Evolutionary conservation across 2,113 vertebrate genomes (phyloP).

Genomic region (Martes martes): DNA sequence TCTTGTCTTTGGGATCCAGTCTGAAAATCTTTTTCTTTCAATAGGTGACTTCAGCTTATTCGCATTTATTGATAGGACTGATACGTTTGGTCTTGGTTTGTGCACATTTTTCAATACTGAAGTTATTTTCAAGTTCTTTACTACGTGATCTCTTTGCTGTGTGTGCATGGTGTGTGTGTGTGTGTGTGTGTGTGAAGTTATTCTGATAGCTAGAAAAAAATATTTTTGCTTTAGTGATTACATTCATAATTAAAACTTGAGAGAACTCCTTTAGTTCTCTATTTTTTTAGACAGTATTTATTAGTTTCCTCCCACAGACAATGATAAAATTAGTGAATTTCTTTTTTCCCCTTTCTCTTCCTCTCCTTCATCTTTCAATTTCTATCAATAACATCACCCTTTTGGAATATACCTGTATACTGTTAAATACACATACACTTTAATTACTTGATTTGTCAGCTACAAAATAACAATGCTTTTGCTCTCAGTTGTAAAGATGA

Average conservation of each 20-base stretch:
- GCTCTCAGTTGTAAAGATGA: neutral
- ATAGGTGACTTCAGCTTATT: neutral
- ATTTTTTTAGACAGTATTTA: neutral
- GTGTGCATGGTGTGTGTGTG: neutral
- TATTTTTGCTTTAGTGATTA: neutral
- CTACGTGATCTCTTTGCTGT: neutral
- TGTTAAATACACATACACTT: neutral
- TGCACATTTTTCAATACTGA: neutral
- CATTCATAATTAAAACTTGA: neutral
- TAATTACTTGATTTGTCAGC: neutral
- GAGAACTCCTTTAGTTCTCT: neutral
- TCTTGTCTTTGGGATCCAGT: neutral
- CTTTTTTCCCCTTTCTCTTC: neutral
- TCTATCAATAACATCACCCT: neutral
- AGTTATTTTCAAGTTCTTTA: neutral
- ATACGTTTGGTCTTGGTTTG: neutral
- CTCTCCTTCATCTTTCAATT: neutral
- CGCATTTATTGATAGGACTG: neutral
- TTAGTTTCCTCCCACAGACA: neutral
- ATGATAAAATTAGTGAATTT: neutral
- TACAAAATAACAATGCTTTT: conserved; percentile 6
- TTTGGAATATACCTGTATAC: neutral
- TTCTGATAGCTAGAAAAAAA: neutral
- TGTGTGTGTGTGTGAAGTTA: neutral
- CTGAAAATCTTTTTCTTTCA: conserved; percentile 4